phyloP scores from a whole-genome alignment of 2,113 vertebrate genomes.

The Sigmodon hispidus region DNA sequence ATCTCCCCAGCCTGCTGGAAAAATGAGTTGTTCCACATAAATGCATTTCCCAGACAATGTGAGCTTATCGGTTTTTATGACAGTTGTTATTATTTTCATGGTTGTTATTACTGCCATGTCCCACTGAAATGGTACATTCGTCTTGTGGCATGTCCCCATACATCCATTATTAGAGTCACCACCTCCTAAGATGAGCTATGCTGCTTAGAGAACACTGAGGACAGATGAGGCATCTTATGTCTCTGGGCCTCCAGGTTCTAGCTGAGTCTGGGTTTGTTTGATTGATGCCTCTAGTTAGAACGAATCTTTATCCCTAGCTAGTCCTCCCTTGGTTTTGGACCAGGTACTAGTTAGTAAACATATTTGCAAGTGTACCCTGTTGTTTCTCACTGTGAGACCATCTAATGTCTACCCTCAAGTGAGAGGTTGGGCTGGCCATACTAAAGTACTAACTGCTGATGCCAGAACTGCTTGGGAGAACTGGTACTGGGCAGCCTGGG shows the following conservation, averaged over 20 bases:
- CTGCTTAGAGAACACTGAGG: background rate
- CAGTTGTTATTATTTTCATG: constrained; percentile 66
- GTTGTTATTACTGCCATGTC: constrained; percentile 44
- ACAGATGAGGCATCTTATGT: fast-evolving
- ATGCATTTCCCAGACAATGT: constrained; percentile 63
- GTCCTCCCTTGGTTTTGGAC: background rate
- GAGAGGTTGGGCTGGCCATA: background rate
- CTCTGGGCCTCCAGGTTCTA: too few species aligned
- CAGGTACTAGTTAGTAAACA: fast-evolving
- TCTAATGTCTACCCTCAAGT: background rate
- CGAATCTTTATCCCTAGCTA: background rate
- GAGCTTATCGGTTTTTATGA: constrained; percentile 72
- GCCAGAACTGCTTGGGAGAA: background rate
- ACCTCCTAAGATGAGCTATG: background rate
- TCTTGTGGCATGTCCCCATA: background rate
- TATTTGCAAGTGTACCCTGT: background rate
- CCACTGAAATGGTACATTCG: background rate
- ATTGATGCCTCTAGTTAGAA: background rate
- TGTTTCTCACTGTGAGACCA: background rate
- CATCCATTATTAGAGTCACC: background rate
- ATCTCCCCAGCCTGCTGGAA: constrained; percentile 63
- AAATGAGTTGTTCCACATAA: constrained; percentile 75
- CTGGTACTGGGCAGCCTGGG: background rate
- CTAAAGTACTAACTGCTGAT: background rate
- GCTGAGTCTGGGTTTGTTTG: background rate